A percentile compares a stretch with the other conserved stretches of the same genome.
Conservation (phyloP, 2,113 vertebrate genomes). For the Grammomys surdaster region DNA sequence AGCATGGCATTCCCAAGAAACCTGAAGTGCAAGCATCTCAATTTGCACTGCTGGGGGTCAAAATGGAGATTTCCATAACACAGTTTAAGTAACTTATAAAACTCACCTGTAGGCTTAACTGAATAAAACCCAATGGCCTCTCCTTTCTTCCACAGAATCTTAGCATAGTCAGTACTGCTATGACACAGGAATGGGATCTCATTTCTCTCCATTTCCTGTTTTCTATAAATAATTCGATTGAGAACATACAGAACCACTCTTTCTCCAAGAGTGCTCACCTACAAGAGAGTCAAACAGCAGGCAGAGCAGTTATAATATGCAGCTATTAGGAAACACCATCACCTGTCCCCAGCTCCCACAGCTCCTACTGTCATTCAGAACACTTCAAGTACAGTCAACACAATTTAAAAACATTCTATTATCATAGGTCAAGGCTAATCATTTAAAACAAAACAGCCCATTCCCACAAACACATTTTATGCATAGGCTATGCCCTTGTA, state of each 20-base stretch:
- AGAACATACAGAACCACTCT: constrained; percentile 94
- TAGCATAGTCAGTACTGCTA: constrained; percentile 89
- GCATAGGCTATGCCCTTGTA: background rate
- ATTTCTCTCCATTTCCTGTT: constrained; percentile 89
- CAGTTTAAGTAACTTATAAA: constrained; percentile 74
- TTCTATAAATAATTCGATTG: constrained; percentile 94
- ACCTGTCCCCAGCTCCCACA: constrained; percentile 43
- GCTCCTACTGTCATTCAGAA: background rate
- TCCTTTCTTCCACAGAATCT: constrained; percentile 94
- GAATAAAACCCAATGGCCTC: constrained; percentile 96
- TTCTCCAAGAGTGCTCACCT: constrained; percentile 93
- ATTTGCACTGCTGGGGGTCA: background rate
- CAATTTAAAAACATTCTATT: background rate
- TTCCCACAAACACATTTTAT: background rate
- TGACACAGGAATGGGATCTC: constrained; percentile 94
- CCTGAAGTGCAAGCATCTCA: constrained; percentile 36
- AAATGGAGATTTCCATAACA: constrained; percentile 53
- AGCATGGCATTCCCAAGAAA: constrained; percentile 28
- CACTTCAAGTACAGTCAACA: constrained; percentile 11
- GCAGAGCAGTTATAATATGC: constrained; percentile 71
- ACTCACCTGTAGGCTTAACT: constrained; percentile 92
- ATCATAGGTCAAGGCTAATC: constrained; percentile 32
- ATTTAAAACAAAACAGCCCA: background rate
- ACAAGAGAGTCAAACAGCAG: constrained; percentile 76
- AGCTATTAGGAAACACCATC: constrained; percentile 8